phyloP scores from a whole-genome alignment of 2,888 invertebrate species.

The Caenorhabditis sp. region DNA sequence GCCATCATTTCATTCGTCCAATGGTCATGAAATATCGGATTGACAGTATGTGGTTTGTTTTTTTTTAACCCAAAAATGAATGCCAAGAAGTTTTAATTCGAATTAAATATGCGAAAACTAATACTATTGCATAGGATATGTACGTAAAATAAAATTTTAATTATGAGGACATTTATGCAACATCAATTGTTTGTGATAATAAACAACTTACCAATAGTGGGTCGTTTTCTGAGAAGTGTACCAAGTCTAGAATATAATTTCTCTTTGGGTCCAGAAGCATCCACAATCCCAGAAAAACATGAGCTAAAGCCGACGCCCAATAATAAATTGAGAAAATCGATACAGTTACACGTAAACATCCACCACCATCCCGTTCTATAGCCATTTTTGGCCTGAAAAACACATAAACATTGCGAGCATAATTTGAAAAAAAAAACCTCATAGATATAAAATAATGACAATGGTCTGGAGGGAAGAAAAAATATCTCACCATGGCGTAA shows the following conservation, averaged over 20 bases:
- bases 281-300: constrained; percentile 67
- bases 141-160: no score
- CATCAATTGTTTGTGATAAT: no score
- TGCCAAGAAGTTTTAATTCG: no score
- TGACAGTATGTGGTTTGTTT: no score
- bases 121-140: no score
- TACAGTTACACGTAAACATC: constrained; percentile 33
- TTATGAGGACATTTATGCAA: no score
- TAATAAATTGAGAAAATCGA: constrained; percentile 28
- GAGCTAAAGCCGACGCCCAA: constrained; percentile 54
- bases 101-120: no score
- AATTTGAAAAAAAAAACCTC: neutral
- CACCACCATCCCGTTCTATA: constrained; percentile 33
- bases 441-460: neutral
- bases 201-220: constrained; percentile 56
- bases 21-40: no score
- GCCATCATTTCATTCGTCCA: no score
- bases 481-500: neutral
- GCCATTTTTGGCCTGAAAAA: constrained; percentile 15
- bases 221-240: constrained; percentile 68
- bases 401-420: neutral
- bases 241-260: constrained; percentile 65
- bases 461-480: neutral
- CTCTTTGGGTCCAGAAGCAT: constrained; percentile 68
- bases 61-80: no score